phyloP scores from a whole-genome alignment of 2,888 invertebrate species.

The Drosophila neoperkinsi region DNA sequence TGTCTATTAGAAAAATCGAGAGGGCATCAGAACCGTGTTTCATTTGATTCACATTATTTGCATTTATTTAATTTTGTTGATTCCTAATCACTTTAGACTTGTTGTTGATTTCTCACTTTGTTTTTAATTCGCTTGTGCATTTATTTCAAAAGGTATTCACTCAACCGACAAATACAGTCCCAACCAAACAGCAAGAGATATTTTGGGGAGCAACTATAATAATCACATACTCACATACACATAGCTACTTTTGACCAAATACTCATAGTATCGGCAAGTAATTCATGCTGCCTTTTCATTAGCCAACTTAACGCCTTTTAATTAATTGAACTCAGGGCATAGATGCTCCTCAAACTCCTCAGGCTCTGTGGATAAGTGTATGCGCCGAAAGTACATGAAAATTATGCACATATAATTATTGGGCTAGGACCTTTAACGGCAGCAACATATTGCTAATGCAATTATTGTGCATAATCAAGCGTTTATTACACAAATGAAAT shows the following conservation, averaged over 20 bases:
- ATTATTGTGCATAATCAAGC: constrained; percentile 75
- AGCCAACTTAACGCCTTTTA: constrained; percentile 68
- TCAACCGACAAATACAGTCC: constrained; percentile 56
- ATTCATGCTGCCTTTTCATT: constrained; percentile 53
- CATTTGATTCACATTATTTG: neutral
- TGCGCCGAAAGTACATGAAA: constrained; percentile 38
- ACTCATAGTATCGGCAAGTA: neutral
- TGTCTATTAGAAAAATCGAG: neutral
- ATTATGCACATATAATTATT: constrained; percentile 59
- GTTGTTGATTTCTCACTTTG: constrained; percentile 24
- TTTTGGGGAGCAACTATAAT: neutral
- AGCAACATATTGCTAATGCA: constrained; percentile 68
- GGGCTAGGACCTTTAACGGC: constrained; percentile 36
- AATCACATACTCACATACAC: neutral
- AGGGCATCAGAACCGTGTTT: neutral
- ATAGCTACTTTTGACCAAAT: constrained; percentile 1
- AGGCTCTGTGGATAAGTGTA: neutral
- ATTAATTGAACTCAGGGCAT: constrained; percentile 58
- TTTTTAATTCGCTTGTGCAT: constrained; percentile 41
- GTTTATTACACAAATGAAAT: constrained; percentile 68
- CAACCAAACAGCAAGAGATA: constrained; percentile 15
- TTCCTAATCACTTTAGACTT: constrained; percentile 30
- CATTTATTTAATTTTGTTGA: neutral
- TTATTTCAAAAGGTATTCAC: constrained; percentile 65
- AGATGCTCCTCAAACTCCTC: neutral